Base-by-base conservation (phyloP, 2,113 vertebrate genomes). In the Chlorodrepanis virens region DNA sequence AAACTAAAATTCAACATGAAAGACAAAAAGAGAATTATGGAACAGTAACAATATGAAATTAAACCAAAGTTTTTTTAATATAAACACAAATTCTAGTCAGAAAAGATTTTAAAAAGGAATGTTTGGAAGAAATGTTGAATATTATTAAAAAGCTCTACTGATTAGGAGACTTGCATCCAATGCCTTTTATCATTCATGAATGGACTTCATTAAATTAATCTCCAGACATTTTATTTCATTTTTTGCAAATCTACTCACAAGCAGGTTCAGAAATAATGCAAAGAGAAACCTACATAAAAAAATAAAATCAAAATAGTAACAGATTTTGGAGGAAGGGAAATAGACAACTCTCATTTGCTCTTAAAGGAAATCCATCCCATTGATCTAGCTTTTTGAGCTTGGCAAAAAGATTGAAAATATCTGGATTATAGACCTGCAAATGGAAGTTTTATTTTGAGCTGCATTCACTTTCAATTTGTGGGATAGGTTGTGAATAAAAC, bases 1-100 rank as follows among this genome's bases (percentile, higher is more conserved):
- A 94, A 96, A 85, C 6, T 49, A 44, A 76, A 97, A 70, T 89
- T 65, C 25, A 83, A 59, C 71, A 74, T 50, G 7, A 92, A 75
- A 35, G 15, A 56, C 50, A 72, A 54, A 69, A 87, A 69, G 33
- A 94, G 33, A 91, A 77, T 37, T 61, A 31, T 27, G 17, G 56
- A 63, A 53, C 16, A 65, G 20, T 27, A 81, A 65, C 11, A 77
- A 71, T 31, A 60, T 23, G 1, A 57, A 83, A 40, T 40, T 7
- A 76, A 75, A 81, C 49, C 10, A 63, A 88, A 50, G 0, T 1
- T 19, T 35, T 78, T 80, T 71, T 1, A 11, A 14, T n/a, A 75
- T 10, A 64, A 79, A 64, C 6, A 59, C 19, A 72, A 65, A 83
- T 81, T 69, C 31, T 57, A 15, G 11, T 18, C 6, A 20, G 74